phyloP scores from a whole-genome alignment of 2,113 vertebrate genomes.

The Crypturellus undulatus region DNA sequence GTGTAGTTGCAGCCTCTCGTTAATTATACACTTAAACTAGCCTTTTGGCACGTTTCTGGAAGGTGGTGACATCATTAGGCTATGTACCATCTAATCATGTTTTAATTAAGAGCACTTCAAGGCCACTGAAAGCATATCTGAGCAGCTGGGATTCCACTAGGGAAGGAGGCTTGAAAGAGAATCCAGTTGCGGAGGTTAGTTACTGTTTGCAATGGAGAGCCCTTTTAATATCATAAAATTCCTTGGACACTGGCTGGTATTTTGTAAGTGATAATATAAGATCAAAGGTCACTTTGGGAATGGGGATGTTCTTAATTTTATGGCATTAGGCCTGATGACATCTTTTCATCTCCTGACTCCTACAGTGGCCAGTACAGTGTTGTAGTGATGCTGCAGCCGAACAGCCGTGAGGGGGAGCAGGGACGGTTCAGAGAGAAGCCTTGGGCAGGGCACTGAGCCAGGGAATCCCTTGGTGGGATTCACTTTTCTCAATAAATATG shows the following conservation, averaged over 20 bases:
- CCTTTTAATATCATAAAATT: neutral
- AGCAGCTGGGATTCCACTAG: neutral
- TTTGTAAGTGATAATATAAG: neutral
- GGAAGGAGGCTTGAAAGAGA: neutral
- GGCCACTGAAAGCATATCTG: neutral
- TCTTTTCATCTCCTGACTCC: neutral
- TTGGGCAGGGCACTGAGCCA: neutral
- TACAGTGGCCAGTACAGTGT: neutral
- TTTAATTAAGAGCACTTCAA: neutral
- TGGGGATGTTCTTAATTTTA: neutral
- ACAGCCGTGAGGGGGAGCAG: neutral
- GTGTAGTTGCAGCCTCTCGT: neutral
- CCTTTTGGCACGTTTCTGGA: neutral
- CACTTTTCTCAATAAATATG: neutral
- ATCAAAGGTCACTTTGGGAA: neutral
- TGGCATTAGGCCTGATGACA: neutral
- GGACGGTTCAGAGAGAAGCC: neutral
- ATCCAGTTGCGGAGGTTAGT: neutral
- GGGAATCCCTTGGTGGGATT: no score
- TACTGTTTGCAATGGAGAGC: neutral
- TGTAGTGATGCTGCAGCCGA: neutral
- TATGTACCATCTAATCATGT: neutral
- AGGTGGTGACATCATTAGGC: neutral
- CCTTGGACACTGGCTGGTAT: accelerated
- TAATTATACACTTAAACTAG: neutral